Evolutionary conservation across 2,888 invertebrate species (phyloP), one percentile per base, ranked within the genome.

Genomic region (Busseola fusca): DNA sequence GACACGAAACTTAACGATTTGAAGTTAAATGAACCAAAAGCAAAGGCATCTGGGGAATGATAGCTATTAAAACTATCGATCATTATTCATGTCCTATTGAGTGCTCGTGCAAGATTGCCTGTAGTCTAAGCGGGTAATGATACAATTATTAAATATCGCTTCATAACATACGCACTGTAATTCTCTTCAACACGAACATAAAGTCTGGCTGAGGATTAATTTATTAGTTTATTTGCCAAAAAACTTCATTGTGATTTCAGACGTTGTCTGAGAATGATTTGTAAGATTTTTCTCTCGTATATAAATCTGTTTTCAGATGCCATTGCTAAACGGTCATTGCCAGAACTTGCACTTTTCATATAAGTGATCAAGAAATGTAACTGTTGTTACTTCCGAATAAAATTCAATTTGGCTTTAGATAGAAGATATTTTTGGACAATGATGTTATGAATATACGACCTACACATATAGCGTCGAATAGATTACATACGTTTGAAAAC

Each of bases 111-210:
- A n/a, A 56, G 48, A 74, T 62, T 25, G 56, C 57, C 14, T 30
- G 42, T 64, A 40, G 27, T 68, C 27, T 66, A 10, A 27, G 12
- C 65, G 18, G 42, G 65, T 74, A 56, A 74, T 62, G 66, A 72
- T 78, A 63, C 69, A 74, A 70, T 71, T 40, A 71, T 58, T 69
- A 56, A 72, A 81, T 58, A 74, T 56, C 50, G 42, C 37, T 62
- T 59, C 42, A 62, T 78, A 69, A 64, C 52, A 54, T 54, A 81
- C 30, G 67, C 57, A 58, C 48, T 52, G 63, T 58, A 48, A 59
- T 78, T 76, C 69, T 66, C 59, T 54, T 25, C 14, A 64, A 16
- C 72, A 79, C 76, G 80, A 76, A 72, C 65, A 56, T 75, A 27
- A 18, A 67, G 34, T 54, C 69, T 68, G 14, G 21, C 21, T 42